A percentile compares a stretch with the other conserved stretches of the same genome.
Conservation (phyloP, 2,797 vertebrate genomes). For the Vespertilio murinus region DNA sequence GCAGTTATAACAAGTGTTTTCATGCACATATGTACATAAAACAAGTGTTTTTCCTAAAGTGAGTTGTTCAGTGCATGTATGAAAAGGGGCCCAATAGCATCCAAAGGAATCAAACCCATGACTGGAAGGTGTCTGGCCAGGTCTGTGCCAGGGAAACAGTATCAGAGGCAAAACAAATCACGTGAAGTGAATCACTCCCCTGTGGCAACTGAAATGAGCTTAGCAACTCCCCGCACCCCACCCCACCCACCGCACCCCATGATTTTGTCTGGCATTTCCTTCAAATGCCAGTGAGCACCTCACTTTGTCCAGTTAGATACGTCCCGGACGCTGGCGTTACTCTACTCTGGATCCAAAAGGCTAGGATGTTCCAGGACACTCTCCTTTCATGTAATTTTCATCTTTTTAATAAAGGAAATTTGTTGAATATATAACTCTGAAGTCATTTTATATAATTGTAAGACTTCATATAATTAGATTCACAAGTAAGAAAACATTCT, state of each 20-base stretch:
- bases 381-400: slow-evolving; percentile 18
- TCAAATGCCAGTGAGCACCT: slow-evolving; percentile 43
- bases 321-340: background rate
- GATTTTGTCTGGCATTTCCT: slow-evolving; percentile 60
- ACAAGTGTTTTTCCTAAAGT: background rate
- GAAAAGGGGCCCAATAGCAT: slow-evolving; percentile 32
- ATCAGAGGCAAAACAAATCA: slow-evolving; percentile 28
- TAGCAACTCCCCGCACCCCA: background rate
- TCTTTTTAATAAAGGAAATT: slow-evolving; percentile 55
- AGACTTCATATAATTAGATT: background rate
- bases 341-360: background rate
- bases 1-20: slow-evolving; percentile 19
- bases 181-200: slow-evolving; percentile 40
- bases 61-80: background rate
- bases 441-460: background rate
- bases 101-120: slow-evolving; percentile 56
- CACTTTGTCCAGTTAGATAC: slow-evolving; percentile 36
- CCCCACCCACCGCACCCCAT: too few relatives aligned
- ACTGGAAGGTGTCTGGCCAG: background rate
- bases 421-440: slow-evolving; percentile 14
- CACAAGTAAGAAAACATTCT: background rate
- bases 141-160: background rate
- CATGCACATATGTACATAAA: background rate
- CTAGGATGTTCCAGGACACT: slow-evolving; percentile 2
- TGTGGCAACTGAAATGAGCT: slow-evolving; percentile 58